Conservation (phyloP, 2,888 invertebrate species). For the Epiblema foenella region DNA sequence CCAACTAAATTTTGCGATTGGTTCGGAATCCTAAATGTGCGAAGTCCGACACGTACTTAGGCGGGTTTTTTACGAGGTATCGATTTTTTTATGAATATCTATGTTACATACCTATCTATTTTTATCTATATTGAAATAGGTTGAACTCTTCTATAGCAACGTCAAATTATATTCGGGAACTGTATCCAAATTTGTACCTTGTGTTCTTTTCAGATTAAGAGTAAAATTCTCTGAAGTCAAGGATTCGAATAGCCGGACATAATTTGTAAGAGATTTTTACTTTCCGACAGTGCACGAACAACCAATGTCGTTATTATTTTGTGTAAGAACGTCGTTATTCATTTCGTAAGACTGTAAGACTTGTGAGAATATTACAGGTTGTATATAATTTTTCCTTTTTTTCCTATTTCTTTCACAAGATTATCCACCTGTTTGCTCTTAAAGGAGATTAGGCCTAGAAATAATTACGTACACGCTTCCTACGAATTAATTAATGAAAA, state of each 20-base stretch:
- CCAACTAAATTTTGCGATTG: no score
- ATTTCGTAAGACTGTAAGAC: not conserved
- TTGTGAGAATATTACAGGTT: not conserved
- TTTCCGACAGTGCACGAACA: not conserved
- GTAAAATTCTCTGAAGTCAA: not conserved
- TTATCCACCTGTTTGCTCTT: constrained; percentile 8
- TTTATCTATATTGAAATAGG: not conserved
- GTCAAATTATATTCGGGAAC: not conserved
- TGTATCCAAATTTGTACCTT: not conserved
- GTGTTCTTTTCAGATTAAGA: not conserved
- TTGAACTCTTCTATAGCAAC: not conserved
- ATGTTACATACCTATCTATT: no score
- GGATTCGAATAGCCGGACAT: not conserved
- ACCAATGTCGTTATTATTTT: constrained; percentile 16
- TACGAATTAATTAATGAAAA: constrained; percentile 29
- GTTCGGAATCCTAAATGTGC: no score
- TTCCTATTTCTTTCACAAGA: not conserved
- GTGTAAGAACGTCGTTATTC: constrained; percentile 10
- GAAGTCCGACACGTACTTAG: no score
- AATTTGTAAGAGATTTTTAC: not conserved
- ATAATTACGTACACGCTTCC: constrained; percentile 9
- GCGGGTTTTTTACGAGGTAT: no score
- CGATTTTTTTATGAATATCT: no score
- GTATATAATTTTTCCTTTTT: not conserved
- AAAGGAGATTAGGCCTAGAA: constrained; percentile 14